phyloP scores from a whole-genome alignment of 1,140 invertebrate species.

The Potamilus streckersoni region DNA sequence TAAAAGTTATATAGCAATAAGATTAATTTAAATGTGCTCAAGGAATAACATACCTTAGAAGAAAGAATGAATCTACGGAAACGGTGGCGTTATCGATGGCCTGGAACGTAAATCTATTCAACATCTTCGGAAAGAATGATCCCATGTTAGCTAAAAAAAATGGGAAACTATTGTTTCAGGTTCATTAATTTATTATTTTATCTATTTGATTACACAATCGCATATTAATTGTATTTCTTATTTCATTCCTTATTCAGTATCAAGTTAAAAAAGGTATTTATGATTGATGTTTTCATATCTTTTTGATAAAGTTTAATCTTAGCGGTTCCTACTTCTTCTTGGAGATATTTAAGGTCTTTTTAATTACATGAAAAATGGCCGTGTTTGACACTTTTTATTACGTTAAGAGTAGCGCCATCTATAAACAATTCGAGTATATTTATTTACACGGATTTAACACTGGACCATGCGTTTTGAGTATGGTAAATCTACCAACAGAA shows the following conservation, averaged over 20 bases:
- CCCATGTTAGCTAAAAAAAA: conserved; percentile 16
- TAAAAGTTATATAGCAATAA: too few relatives aligned
- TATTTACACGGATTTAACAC: too few relatives aligned
- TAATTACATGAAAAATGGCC: too few relatives aligned
- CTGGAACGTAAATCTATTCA: conserved; percentile 39
- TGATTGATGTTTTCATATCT: not conserved
- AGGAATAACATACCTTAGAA: conserved; percentile 59
- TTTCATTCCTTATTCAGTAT: too few relatives aligned
- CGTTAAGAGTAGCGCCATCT: too few relatives aligned
- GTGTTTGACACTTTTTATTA: too few relatives aligned
- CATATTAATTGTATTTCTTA: not conserved
- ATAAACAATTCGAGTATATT: too few relatives aligned
- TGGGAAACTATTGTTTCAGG: too few relatives aligned
- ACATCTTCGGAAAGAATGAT: not conserved
- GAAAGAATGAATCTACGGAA: conserved; percentile 93
- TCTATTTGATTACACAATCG: not conserved
- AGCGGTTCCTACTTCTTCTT: not conserved
- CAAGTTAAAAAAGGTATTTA: not conserved
- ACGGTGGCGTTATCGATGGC: conserved; percentile 81
- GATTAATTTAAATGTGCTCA: too few relatives aligned
- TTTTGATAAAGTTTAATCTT: not conserved
- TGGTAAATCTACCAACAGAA: too few relatives aligned
- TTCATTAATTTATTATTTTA: not conserved
- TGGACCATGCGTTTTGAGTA: too few relatives aligned
- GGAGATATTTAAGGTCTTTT: not conserved